A percentile compares a stretch with the other conserved stretches of the same genome.
phyloP scores from a whole-genome alignment of 2,113 vertebrate genomes.

The Platysternon megacephalum region DNA sequence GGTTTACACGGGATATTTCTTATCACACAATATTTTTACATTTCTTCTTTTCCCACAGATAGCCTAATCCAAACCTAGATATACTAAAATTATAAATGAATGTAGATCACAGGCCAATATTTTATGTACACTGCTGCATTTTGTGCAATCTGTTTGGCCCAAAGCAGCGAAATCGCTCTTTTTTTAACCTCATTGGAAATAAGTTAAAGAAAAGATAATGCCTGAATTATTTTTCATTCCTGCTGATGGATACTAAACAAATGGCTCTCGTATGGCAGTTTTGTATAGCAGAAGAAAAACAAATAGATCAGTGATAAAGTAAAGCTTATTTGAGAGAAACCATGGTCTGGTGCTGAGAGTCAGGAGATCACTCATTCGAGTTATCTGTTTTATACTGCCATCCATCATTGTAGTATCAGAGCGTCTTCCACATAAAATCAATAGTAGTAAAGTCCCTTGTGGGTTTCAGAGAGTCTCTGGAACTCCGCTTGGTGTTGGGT shows the following conservation, averaged over 20 bases:
- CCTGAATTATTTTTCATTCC: neutral
- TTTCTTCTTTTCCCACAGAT: constrained; percentile 9
- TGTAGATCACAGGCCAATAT: constrained; percentile 13
- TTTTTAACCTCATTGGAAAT: neutral
- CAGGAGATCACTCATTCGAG: neutral
- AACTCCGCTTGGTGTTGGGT: no score
- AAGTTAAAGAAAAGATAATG: neutral
- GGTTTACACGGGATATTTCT: neutral
- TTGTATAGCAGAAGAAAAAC: neutral
- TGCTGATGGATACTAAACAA: neutral
- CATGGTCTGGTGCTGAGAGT: neutral
- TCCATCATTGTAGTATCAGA: neutral
- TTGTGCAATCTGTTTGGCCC: neutral
- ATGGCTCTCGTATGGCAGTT: neutral
- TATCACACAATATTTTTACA: neutral
- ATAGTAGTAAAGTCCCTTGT: neutral
- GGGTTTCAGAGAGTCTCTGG: neutral
- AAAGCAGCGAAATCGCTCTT: neutral
- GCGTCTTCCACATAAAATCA: neutral
- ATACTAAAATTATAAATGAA: constrained; percentile 11
- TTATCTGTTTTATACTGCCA: neutral
- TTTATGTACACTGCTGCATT: constrained; percentile 1
- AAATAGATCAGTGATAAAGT: neutral
- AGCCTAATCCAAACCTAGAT: neutral
- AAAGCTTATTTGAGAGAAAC: neutral